These are phyloP conservation scores for Acanthochromis polyacanthus DNA, from an alignment of 2,113 vertebrate species.

Conservation along the genomic window DNA sequence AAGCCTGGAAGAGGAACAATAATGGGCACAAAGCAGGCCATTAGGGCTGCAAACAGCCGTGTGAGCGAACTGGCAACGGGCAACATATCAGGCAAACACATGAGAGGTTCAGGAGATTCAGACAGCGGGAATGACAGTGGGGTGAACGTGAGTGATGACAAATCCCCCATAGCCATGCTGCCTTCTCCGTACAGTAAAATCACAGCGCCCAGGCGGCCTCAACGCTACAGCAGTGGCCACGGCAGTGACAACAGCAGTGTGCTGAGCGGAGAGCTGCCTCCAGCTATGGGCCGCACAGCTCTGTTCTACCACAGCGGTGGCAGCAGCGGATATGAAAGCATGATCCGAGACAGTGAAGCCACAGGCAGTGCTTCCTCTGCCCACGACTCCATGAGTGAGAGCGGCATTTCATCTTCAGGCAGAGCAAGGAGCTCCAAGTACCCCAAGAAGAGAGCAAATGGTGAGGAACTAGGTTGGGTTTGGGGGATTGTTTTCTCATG, in stretches of 20 bases:
- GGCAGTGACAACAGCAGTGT: conserved; percentile 98
- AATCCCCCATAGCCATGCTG: conserved; percentile 81
- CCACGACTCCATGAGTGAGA: conserved; percentile 96
- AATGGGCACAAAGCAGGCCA: conserved; percentile 96
- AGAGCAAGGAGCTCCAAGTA: conserved; percentile 92
- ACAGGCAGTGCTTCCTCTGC: conserved; percentile 96
- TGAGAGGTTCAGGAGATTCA: conserved; percentile 87
- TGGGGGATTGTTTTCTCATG: background rate
- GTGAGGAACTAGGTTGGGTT: conserved; percentile 76
- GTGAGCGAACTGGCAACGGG: conserved; percentile 92
- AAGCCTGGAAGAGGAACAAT: conserved; percentile 93
- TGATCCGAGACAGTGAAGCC: conserved; percentile 97
- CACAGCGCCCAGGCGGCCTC: conserved; percentile 93
- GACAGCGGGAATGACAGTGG: conserved; percentile 92
- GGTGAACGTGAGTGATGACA: conserved; percentile 86
- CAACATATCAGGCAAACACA: conserved; percentile 81
- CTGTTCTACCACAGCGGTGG: conserved; percentile 94
- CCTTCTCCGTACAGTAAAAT: conserved; percentile 99
- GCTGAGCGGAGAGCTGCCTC: conserved; percentile 94
- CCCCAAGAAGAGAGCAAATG: conserved; percentile 95
- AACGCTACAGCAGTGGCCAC: conserved; percentile 96
- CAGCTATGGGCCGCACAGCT: conserved; percentile 97
- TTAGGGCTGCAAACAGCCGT: conserved; percentile 92
- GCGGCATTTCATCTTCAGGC: conserved; percentile 90
- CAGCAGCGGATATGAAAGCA: conserved; percentile 97